These are phyloP conservation scores for Conger conger DNA, from an alignment of 2,113 vertebrate species.

Conservation along the genomic window DNA sequence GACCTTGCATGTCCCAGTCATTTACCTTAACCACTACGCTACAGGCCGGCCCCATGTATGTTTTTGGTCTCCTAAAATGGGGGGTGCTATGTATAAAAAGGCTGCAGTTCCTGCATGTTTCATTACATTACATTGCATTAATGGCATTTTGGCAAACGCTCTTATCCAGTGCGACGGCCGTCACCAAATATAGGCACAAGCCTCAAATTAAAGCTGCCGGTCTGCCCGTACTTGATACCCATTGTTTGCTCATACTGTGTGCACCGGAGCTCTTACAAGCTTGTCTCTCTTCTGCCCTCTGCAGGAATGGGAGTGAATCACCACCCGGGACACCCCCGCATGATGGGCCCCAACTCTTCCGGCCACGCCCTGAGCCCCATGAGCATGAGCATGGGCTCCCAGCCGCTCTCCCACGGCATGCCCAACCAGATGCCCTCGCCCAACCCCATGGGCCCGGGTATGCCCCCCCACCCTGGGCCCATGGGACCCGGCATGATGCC, in stretches of 20 bases:
- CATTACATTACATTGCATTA: too few species aligned
- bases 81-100: too few species aligned
- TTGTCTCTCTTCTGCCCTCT: slow-evolving; percentile 46
- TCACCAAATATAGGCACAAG: too few species aligned
- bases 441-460: slow-evolving; percentile 85
- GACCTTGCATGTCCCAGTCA: too few species aligned
- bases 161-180: too few species aligned
- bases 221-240: too few species aligned
- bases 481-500: slow-evolving; percentile 95
- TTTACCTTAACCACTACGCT: too few species aligned
- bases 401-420: slow-evolving; percentile 92
- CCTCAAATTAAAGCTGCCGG: too few species aligned
- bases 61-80: too few species aligned
- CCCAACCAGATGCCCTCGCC: slow-evolving; percentile 96
- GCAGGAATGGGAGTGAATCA: slow-evolving; percentile 93
- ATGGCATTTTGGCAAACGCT: too few species aligned
- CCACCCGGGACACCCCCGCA: slow-evolving; percentile 88
- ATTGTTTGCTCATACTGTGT: not conserved
- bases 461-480: slow-evolving; percentile 81
- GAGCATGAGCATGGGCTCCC: slow-evolving; percentile 89
- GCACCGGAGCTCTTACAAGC: not conserved
- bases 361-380: slow-evolving; percentile 95
- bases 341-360: slow-evolving; percentile 89
- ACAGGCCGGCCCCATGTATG: too few species aligned
- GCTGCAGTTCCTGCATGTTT: too few species aligned